A percentile compares a stretch with the other conserved stretches of the same genome.
Conservation (phyloP, 2,888 invertebrate species). For the Leptura quadrifasciata region DNA sequence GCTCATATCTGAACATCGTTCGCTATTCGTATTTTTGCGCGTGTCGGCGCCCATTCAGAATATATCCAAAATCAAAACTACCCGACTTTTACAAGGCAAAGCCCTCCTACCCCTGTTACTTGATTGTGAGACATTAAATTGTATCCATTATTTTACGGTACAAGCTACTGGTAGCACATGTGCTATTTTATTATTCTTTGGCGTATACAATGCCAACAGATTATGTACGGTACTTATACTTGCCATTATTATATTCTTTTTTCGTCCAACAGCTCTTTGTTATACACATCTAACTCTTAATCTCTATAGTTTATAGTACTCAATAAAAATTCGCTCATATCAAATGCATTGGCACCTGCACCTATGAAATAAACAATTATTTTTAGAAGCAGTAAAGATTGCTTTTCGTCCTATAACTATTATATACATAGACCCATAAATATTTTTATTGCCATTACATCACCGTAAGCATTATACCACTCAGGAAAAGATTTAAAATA, state of each 20-base stretch:
- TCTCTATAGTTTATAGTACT: not conserved
- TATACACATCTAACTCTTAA: not conserved
- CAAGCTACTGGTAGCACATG: not conserved
- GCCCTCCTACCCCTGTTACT: too few relatives aligned
- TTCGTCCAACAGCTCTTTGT: not conserved
- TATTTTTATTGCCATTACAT: not conserved
- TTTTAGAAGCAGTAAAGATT: not conserved
- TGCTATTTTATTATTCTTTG: not conserved
- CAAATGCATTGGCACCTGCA: not conserved
- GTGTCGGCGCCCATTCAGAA: too few relatives aligned
- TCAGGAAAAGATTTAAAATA: not conserved
- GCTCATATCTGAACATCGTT: too few relatives aligned
- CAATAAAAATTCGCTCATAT: not conserved
- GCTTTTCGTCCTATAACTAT: not conserved
- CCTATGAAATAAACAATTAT: conserved; percentile 9
- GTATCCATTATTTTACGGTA: not conserved
- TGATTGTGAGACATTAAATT: too few relatives aligned
- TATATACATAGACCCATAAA: not conserved
- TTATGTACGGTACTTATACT: not conserved
- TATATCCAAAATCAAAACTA: too few relatives aligned
- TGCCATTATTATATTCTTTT: not conserved
- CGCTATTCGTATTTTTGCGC: too few relatives aligned
- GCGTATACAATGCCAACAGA: not conserved
- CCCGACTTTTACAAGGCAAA: too few relatives aligned
- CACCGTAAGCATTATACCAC: not conserved